Base-by-base conservation (phyloP, 2,888 invertebrate genomes). In the Empis stercorea region DNA sequence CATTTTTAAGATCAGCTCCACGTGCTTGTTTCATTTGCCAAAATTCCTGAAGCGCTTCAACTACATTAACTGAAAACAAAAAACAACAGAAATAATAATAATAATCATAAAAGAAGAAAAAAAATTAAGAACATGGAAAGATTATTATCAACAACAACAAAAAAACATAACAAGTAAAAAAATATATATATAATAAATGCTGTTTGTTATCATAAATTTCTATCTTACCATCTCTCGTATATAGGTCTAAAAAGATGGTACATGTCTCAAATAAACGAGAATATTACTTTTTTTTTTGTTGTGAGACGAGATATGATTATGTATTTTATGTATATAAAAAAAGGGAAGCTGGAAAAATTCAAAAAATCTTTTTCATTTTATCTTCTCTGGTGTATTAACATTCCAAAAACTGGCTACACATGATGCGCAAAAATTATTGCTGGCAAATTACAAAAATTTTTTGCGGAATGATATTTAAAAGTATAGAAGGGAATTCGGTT, bases 1-100 rank as follows among this genome's bases (percentile, higher is more conserved):
- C 92, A 60, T 88, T 84, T 59, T 87, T 81, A 53, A 87, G 73
- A 59, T 88, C 89, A 15, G 84, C 82, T 55, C 88, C 89, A 51
- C 91, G 75, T 44, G 88, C 81, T 57, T 88, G 87, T 71, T 94
- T 94, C 88, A 92, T 89, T 74, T 93, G 92, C 94, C 94, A 94
- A 71, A 94, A 94, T 73, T 94, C 93, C 70, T 94, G 93, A 48
- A 94, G 73, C 10, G 93, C 93, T 71, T 94, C 93, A 49, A 94
- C 93, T 52, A 94, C 93, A 73, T 94, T 93, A 57, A 94, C 93
- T 84, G 76, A 40, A 73, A 71, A 44, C 10, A 51, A 43, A 52
- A 43, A 46, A 49, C 34, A 40, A 38, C 47, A 47, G 41, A 48
- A n/a, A n/a, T n/a, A n/a, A n/a, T n/a, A n/a, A n/a, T n/a, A n/a